phyloP scores from a whole-genome alignment of 1,140 invertebrate species.

The Drosophila serrata region DNA sequence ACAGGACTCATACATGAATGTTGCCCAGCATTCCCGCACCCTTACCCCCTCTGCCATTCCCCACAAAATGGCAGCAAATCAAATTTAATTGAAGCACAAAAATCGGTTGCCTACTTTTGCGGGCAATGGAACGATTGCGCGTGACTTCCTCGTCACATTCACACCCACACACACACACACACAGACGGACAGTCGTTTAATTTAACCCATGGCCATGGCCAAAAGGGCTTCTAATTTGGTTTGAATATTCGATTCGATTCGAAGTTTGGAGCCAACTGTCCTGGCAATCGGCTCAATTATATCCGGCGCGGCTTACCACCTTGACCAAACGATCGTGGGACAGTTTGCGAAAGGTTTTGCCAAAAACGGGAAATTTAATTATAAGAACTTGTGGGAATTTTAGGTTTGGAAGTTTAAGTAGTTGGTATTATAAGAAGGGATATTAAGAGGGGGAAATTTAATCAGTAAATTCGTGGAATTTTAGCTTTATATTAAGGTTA shows the following conservation, averaged over 20 bases:
- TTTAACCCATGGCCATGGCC: constrained; percentile 27
- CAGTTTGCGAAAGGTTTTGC: not conserved
- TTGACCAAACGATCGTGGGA: not conserved
- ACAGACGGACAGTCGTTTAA: not conserved
- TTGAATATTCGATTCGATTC: constrained; percentile 62
- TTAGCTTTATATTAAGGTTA: no score
- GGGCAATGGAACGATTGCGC: constrained; percentile 41
- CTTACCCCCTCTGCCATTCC: not conserved
- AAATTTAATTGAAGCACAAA: constrained; percentile 76
- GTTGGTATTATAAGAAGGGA: no score
- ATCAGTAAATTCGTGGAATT: no score
- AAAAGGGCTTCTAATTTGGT: constrained; percentile 50
- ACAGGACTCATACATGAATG: constrained; percentile 64
- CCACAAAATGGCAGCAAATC: constrained; percentile 67
- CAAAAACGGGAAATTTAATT: not conserved
- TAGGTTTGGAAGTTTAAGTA: not conserved
- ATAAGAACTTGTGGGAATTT: not conserved
- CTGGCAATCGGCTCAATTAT: constrained; percentile 24
- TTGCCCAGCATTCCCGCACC: constrained; percentile 28
- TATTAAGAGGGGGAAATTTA: no score
- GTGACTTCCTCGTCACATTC: constrained; percentile 21
- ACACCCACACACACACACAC: not conserved
- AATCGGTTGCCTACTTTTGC: constrained; percentile 57
- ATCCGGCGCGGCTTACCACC: constrained; percentile 13
- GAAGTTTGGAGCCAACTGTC: constrained; percentile 20